phyloP scores from a whole-genome alignment of 2,113 vertebrate species.

The Heterotis niloticus region DNA sequence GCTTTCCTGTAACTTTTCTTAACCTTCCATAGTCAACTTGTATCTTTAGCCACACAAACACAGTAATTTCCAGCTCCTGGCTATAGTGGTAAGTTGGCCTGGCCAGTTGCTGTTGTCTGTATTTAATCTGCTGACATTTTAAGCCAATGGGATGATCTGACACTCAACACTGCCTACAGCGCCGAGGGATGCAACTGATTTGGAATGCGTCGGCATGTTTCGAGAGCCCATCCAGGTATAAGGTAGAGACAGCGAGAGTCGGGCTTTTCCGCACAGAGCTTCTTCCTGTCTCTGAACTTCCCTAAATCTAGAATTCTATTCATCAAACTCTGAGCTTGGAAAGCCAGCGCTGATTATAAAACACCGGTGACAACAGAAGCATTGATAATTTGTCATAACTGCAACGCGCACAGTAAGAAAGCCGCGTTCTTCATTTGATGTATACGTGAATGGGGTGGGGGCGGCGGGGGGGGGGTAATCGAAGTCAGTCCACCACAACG shows the following conservation, averaged over 20 bases:
- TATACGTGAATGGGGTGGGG: conserved; percentile 44
- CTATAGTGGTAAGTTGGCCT: background rate
- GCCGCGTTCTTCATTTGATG: conserved; percentile 53
- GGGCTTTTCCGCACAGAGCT: background rate
- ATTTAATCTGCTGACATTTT: background rate
- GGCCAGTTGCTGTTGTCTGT: background rate
- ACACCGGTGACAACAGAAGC: conserved; percentile 46
- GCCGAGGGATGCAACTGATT: conserved; percentile 34
- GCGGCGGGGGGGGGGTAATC: conserved; percentile 45
- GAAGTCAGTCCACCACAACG: conserved; percentile 57
- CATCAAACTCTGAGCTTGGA: background rate
- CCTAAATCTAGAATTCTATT: background rate
- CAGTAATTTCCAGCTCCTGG: background rate
- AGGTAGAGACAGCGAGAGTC: conserved; percentile 45
- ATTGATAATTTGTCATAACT: conserved; percentile 43
- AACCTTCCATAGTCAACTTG: background rate
- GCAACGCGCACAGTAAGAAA: conserved; percentile 56
- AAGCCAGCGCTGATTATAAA: too few species aligned
- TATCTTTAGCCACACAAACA: background rate
- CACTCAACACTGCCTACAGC: background rate
- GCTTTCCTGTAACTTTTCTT: background rate
- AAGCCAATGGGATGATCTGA: background rate
- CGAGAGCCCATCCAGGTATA: too few species aligned
- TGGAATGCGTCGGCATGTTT: conserved; percentile 57
- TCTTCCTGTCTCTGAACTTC: background rate